Evolutionary conservation across 2,797 vertebrate species (phyloP).

Genomic region (Yasuhikotakia modesta): DNA sequence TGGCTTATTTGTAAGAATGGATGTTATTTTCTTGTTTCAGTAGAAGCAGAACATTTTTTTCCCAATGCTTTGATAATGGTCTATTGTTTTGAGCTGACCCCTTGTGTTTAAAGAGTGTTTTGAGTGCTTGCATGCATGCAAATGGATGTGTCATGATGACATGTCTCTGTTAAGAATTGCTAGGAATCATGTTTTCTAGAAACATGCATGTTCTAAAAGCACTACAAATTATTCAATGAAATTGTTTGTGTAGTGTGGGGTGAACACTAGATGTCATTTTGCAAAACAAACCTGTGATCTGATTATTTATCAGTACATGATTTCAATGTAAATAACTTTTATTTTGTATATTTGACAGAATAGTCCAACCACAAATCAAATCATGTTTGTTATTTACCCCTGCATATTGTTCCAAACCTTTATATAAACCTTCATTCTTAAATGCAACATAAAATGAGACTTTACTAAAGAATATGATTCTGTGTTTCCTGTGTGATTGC

Average conservation of each 20-base stretch:
- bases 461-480: too few species aligned
- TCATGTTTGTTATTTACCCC: too few species aligned
- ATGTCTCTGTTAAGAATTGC: constrained; percentile 7
- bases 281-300: not conserved
- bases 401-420: too few species aligned
- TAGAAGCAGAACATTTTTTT: not conserved
- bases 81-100: not conserved
- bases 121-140: not conserved
- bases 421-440: too few species aligned
- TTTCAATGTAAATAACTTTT: not conserved
- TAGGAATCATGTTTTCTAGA: not conserved
- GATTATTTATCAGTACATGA: not conserved
- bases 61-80: constrained; percentile 1
- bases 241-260: not conserved
- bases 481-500: too few species aligned
- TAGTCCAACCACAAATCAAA: too few species aligned
- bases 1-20: constrained; percentile 16
- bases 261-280: not conserved
- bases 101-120: not conserved
- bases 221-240: not conserved
- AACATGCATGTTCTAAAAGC: not conserved
- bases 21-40: not conserved
- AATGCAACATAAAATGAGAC: too few species aligned
- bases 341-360: too few species aligned
- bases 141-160: not conserved